Base-by-base conservation (phyloP, 2,113 vertebrate species). In the Tapirus terrestris region DNA sequence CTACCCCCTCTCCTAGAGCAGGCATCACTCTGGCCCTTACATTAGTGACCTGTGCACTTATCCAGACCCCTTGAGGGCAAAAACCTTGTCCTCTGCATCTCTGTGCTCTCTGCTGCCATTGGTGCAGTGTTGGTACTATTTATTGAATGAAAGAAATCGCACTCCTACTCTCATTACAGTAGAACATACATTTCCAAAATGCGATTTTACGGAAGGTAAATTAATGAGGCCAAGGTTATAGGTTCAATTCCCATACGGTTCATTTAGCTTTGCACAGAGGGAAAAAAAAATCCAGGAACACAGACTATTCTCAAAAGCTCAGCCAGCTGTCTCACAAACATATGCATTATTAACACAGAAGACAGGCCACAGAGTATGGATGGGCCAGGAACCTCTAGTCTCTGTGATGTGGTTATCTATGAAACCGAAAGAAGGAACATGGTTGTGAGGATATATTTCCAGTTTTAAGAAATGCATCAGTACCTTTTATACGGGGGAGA, bases 161-260 rank as follows among this genome's bases (percentile, higher is more conserved):
- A 97, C 16, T 94, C 72, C 56, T 97, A 81, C 80, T 91, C 85
- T 95, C 91, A 89, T 94, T 82, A 95, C 23, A 80, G 67, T 27
- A 48, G 60, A 82, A 89, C 91, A 86, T n/a, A 83, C 31, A 97
- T 94, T 89, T 79, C 96, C 63, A 97, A 86, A 93, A 84, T 77
- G 93, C 18, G 8, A 91, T 75, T 79, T 72, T 96, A 96, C 39
- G 75, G 76, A 93, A 97, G 77, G 85, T 63, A 91, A 91, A 73
- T 91, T 85, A 97, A 97, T 72, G 68, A 96, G 96, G 96, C 75
- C 94, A 97, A 97, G 96, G 97, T 97, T 97, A 91, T 33, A 91
- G 77, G 93, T 93, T 96, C 91, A 93, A 65, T 97, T 94, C 72
- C 65, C 82, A 83, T 86, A 65, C 5, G 14, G 94, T 89, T 97